phyloP scores from a whole-genome alignment of 1,140 invertebrate genomes.

The Hestina assimilis region DNA sequence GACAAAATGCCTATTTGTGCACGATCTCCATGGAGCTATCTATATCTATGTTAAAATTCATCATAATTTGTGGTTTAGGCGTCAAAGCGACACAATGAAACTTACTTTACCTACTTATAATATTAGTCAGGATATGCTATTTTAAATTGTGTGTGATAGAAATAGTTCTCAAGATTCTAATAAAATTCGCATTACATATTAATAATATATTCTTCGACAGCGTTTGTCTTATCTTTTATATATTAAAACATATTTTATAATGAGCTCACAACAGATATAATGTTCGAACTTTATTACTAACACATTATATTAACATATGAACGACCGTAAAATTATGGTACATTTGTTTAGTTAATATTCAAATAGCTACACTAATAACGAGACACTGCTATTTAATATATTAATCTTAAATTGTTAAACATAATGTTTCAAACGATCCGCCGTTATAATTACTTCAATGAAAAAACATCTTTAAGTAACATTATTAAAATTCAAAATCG shows the following conservation, averaged over 20 bases:
- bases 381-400: slow-evolving; percentile 54
- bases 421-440: slow-evolving; percentile 57
- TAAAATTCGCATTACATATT: not conserved
- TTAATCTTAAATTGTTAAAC: slow-evolving; percentile 69
- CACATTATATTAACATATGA: slow-evolving; percentile 18
- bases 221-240: not conserved
- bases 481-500: slow-evolving; percentile 25
- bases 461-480: slow-evolving; percentile 36
- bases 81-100: no score
- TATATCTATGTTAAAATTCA: no score
- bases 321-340: slow-evolving; percentile 20
- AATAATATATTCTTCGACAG: not conserved
- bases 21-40: no score
- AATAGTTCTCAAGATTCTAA: no score
- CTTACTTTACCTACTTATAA: no score
- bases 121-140: no score
- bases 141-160: no score
- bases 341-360: slow-evolving; percentile 42
- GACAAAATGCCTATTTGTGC: no score
- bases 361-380: slow-evolving; percentile 36
- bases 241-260: slow-evolving; percentile 6
- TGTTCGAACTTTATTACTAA: slow-evolving; percentile 22
- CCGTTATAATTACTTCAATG: slow-evolving; percentile 2
- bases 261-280: slow-evolving; percentile 7
- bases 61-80: no score